A percentile compares a stretch with the other conserved stretches of the same genome.
phyloP scores from a whole-genome alignment of 2,113 vertebrate genomes.

The Solea senegalensis region DNA sequence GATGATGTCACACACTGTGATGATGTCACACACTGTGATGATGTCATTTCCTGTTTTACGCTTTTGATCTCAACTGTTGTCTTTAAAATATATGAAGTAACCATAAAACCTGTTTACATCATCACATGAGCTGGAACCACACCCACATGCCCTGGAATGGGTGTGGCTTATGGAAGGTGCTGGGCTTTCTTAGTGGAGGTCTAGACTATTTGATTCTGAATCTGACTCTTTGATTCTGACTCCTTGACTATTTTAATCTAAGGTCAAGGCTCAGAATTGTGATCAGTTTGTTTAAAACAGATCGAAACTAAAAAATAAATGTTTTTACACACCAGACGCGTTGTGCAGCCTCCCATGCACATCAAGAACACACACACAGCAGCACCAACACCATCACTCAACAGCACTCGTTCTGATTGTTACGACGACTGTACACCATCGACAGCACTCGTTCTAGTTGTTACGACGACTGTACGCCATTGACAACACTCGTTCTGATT shows the following conservation, averaged over 20 bases:
- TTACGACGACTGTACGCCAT: too few relatives aligned
- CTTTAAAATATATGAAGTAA: constrained; percentile 30
- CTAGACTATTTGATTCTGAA: background rate
- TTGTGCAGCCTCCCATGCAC: too few relatives aligned
- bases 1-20: constrained; percentile 20
- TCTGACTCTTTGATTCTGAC: background rate
- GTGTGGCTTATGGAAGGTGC: background rate
- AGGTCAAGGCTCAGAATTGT: too few relatives aligned
- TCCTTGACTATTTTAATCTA: background rate
- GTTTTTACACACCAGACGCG: too few relatives aligned
- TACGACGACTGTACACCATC: too few relatives aligned
- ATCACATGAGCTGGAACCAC: constrained; percentile 33
- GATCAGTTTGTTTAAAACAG: too few relatives aligned
- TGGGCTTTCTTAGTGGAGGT: background rate
- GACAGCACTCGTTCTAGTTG: too few relatives aligned
- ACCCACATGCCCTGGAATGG: background rate
- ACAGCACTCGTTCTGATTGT: too few relatives aligned
- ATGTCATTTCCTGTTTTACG: constrained; percentile 28
- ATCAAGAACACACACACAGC: too few relatives aligned
- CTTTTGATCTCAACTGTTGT: constrained; percentile 17
- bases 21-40: background rate
- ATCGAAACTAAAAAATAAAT: too few relatives aligned
- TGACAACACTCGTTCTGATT: too few relatives aligned
- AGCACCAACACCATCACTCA: too few relatives aligned
- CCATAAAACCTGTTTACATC: constrained; percentile 40